These are phyloP conservation scores for Silurus lanzhouensis DNA, from an alignment of 2,797 vertebrate species.

Conservation along the genomic window DNA sequence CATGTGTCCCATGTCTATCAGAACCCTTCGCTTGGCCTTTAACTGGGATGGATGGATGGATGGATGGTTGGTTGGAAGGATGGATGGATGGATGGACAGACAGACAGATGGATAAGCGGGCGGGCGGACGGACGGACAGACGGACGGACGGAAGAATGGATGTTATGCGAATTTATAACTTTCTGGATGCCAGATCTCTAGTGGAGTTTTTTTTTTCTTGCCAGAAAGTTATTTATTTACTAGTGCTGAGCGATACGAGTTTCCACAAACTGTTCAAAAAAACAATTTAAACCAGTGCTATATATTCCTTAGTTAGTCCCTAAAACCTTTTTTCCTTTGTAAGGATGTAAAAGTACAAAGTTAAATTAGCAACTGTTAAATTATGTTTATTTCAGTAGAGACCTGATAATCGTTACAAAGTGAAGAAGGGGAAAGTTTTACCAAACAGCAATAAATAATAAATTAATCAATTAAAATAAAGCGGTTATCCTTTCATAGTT, in stretches of 20 bases:
- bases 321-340: background rate
- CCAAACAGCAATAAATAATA: conserved; percentile 10
- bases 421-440: background rate
- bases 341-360: background rate
- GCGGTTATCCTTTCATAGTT: background rate
- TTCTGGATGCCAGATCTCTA: background rate
- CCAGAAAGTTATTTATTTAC: background rate
- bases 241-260: conserved; percentile 12
- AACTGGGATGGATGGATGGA: background rate
- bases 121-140: too few species aligned
- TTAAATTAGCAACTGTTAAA: background rate
- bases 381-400: background rate
- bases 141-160: background rate
- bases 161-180: background rate
- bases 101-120: too few species aligned
- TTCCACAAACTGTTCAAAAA: background rate
- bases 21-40: background rate
- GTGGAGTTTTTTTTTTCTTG: background rate
- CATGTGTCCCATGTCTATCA: background rate
- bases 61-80: too few species aligned
- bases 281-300: background rate
- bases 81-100: background rate
- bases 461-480: background rate
- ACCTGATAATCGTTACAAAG: background rate
- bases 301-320: background rate